Evolutionary conservation across 2,797 vertebrate species (phyloP).

Genomic region (Distichodus sexfasciatus): DNA sequence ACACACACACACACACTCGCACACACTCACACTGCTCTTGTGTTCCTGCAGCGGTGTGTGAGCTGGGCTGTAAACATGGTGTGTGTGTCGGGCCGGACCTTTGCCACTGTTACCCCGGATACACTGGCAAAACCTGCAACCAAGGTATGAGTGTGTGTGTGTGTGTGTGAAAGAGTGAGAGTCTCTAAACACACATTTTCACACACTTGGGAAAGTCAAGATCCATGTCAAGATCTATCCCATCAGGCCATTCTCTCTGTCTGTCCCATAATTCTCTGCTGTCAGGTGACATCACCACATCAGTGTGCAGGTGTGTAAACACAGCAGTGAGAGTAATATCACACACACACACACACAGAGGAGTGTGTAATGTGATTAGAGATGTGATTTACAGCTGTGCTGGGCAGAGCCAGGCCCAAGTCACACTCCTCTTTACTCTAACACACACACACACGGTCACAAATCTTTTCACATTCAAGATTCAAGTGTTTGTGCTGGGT

Average conservation of each 20-base stretch:
- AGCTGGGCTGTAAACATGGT: constrained; percentile 88
- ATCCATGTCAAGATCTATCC: not conserved
- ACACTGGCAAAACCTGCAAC: constrained; percentile 89
- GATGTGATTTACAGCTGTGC: too few relatives aligned
- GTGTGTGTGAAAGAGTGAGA: not conserved
- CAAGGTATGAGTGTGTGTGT: constrained; percentile 77
- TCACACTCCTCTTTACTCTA: too few relatives aligned
- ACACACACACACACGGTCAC: too few relatives aligned
- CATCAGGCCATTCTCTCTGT: not conserved
- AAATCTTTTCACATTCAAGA: too few relatives aligned
- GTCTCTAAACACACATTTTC: not conserved
- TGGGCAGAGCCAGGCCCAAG: too few relatives aligned
- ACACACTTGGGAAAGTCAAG: not conserved
- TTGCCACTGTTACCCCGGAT: constrained; percentile 86
- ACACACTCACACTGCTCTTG: not conserved
- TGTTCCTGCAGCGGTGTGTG: constrained; percentile 51
- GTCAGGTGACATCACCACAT: not conserved
- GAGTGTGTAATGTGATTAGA: not conserved
- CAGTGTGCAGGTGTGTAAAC: constrained; percentile 6
- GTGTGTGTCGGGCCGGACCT: constrained; percentile 85
- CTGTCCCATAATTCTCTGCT: not conserved
- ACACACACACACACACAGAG: too few relatives aligned
- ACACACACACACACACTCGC: not conserved
- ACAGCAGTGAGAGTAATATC: too few relatives aligned
- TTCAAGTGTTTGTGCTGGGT: too few relatives aligned